Conservation (phyloP, 2,797 vertebrate genomes). For the Myotis vivesi region DNA sequence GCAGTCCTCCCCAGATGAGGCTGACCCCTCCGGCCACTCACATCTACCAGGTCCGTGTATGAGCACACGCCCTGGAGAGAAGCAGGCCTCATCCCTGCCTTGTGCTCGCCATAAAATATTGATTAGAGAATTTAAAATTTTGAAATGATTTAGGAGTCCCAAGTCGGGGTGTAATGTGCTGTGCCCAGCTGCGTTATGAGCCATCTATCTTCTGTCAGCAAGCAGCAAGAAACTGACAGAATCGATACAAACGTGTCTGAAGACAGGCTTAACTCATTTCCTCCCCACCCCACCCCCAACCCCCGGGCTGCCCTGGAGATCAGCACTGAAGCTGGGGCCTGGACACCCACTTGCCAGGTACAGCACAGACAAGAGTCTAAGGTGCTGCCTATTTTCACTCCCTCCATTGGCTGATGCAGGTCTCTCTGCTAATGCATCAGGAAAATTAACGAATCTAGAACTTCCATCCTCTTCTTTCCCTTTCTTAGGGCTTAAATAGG, state of each 20-base stretch:
- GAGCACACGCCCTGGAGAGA: constrained; percentile 57
- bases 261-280: constrained; percentile 86
- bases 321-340: neutral
- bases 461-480: neutral
- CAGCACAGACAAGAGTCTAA: neutral
- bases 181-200: constrained; percentile 81
- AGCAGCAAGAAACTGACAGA: constrained; percentile 85
- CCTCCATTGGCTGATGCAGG: neutral
- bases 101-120: constrained; percentile 86
- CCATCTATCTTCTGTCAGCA: constrained; percentile 87
- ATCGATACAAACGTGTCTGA: constrained; percentile 86
- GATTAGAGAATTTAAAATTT: constrained; percentile 88
- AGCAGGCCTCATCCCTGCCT: constrained; percentile 76
- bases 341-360: neutral
- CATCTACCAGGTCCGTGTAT: neutral
- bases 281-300: constrained; percentile 58
- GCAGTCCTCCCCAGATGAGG: neutral
- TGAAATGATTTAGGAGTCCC: constrained; percentile 87
- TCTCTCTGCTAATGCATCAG: neutral
- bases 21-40: neutral
- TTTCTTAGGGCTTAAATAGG: neutral
- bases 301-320: neutral
- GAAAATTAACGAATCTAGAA: neutral
- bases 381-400: neutral
- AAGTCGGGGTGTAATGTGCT: constrained; percentile 84